Evolutionary conservation across 1,140 invertebrate species (phyloP).

Genomic region (Thaumetopoea pityocampa): DNA sequence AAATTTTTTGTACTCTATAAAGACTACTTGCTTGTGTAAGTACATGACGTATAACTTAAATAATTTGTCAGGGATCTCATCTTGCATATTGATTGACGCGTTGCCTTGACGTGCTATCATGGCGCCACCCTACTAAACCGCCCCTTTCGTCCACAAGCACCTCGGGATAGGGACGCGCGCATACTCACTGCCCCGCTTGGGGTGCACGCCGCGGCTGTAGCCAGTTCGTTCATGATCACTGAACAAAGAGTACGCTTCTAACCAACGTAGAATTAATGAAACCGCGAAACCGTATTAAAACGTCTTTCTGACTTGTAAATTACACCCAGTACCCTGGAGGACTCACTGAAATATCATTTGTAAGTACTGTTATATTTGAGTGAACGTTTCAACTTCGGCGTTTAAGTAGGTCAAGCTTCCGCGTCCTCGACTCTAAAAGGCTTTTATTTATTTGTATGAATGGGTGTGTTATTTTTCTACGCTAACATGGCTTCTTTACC

Average conservation of each 20-base stretch:
- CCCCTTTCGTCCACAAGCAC: slow-evolving; percentile 67
- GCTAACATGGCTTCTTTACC: slow-evolving; percentile 13
- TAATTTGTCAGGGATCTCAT: slow-evolving; percentile 54
- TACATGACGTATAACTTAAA: slow-evolving; percentile 8
- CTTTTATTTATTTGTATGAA: slow-evolving; percentile 55
- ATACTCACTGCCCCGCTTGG: slow-evolving; percentile 33
- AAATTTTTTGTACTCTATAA: too few relatives aligned
- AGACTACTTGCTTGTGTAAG: slow-evolving; percentile 2
- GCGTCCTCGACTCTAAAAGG: slow-evolving; percentile 47
- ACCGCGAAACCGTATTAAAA: slow-evolving; percentile 38
- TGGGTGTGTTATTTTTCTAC: slow-evolving; percentile 33
- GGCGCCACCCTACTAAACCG: slow-evolving; percentile 63
- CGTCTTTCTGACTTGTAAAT: slow-evolving; percentile 26
- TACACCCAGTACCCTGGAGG: slow-evolving; percentile 38
- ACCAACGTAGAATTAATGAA: slow-evolving; percentile 18
- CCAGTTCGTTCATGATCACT: slow-evolving; percentile 50
- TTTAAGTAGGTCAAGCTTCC: slow-evolving; percentile 62
- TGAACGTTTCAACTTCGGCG: slow-evolving; percentile 13
- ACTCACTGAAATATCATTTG: slow-evolving; percentile 51
- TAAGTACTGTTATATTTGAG: slow-evolving; percentile 37
- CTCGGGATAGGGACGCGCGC: slow-evolving; percentile 69
- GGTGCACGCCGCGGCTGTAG: too few relatives aligned
- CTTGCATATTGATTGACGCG: slow-evolving; percentile 71
- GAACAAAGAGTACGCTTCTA: slow-evolving; percentile 42
- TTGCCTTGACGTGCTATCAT: slow-evolving; percentile 53